Evolutionary conservation across 1,140 invertebrate species (phyloP).

Genomic region (Dinothrombium tinctorium): DNA sequence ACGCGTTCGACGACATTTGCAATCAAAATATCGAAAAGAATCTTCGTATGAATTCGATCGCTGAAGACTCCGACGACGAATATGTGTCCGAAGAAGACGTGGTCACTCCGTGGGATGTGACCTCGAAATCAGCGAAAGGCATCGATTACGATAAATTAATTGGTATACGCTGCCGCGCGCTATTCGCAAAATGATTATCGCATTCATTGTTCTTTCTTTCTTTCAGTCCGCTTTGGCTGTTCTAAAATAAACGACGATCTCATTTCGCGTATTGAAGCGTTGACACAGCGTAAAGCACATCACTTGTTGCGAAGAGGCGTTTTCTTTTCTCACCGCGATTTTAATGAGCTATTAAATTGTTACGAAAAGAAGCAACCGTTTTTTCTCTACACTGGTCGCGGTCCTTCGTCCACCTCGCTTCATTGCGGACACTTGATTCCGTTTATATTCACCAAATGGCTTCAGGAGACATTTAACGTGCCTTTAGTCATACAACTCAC

Average conservation of each 20-base stretch:
- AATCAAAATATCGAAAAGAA: no score
- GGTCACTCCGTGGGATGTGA: slow-evolving; percentile 89
- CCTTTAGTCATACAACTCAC: slow-evolving; percentile 89
- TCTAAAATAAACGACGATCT: slow-evolving; percentile 67
- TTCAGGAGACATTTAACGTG: slow-evolving; percentile 92
- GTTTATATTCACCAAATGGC: slow-evolving; percentile 88
- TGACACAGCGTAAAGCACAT: slow-evolving; percentile 67
- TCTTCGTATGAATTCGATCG: no score
- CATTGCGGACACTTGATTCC: slow-evolving; percentile 94
- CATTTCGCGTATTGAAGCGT: slow-evolving; percentile 57
- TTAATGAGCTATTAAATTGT: slow-evolving; percentile 44
- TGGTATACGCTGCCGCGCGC: slow-evolving; percentile 35
- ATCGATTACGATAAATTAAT: slow-evolving; percentile 97
- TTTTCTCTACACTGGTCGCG: slow-evolving; percentile 89
- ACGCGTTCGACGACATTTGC: no score
- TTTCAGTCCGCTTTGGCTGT: slow-evolving; percentile 72
- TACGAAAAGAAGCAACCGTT: slow-evolving; percentile 79
- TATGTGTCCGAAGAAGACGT: slow-evolving; percentile 52
- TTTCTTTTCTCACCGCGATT: slow-evolving; percentile 76
- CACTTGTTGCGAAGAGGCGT: slow-evolving; percentile 71
- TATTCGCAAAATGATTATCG: neutral
- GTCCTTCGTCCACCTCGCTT: slow-evolving; percentile 83
- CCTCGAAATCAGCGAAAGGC: slow-evolving; percentile 55
- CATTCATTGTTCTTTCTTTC: slow-evolving; percentile 4
- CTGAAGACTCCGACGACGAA: neutral